Percentiles rank a stretch among this genome's conserved stretches.
These are phyloP conservation scores for Chydorus sphaericus DNA, from an alignment of 2,888 invertebrate genomes.

Conservation along the genomic window DNA sequence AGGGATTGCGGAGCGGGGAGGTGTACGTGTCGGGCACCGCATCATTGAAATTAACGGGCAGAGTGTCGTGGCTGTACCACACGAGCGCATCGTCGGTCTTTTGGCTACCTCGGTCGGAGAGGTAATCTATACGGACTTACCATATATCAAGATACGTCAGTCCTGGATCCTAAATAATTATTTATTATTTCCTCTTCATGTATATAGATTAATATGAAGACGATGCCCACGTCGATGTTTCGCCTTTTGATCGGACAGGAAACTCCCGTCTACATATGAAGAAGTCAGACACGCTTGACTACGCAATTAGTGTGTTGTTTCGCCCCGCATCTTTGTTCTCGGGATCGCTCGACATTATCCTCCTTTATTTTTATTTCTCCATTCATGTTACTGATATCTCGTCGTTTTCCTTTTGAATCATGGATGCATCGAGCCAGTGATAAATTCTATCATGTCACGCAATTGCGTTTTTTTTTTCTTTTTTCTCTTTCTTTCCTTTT, in stretches of 20 bases:
- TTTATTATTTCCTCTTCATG: too few species aligned
- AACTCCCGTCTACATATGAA: conserved; percentile 90
- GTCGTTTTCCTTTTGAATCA: too few species aligned
- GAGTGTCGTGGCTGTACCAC: conserved; percentile 98
- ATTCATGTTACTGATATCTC: too few species aligned
- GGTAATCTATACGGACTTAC: conserved; percentile 42
- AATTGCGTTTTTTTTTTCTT: too few species aligned
- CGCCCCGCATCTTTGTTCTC: not conserved
- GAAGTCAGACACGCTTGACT: not conserved
- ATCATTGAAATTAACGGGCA: conserved; percentile 99
- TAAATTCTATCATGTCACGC: too few species aligned
- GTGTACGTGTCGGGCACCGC: conserved; percentile 95
- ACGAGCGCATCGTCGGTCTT: conserved; percentile 97
- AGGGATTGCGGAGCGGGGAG: conserved; percentile 97
- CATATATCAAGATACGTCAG: too few species aligned
- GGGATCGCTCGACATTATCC: too few species aligned
- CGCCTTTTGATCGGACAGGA: conserved; percentile 97
- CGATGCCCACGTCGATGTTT: conserved; percentile 99
- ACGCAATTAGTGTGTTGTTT: not conserved
- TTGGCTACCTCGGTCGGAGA: conserved; percentile 98
- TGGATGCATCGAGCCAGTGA: too few species aligned
- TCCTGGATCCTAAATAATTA: too few species aligned
- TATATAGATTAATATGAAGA: conserved; percentile 96
- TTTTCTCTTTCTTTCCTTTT: too few species aligned
- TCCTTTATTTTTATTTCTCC: too few species aligned